Evolutionary conservation across 2,888 invertebrate genomes (phyloP), one percentile per base, ranked within the genome.

Genomic region (Deilephila porcellus): DNA sequence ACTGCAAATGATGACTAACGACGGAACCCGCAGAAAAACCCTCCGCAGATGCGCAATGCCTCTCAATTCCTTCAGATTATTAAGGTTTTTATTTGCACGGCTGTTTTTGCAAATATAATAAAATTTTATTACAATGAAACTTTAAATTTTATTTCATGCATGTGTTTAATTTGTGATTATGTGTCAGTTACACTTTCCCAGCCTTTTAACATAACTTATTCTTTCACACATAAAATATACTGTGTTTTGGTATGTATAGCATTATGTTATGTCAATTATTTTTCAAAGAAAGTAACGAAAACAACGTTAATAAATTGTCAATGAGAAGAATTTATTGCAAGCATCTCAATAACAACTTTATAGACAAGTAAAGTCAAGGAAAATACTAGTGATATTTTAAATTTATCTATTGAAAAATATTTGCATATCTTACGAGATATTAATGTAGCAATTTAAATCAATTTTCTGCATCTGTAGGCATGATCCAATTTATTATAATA

Each of bases 1-100:
- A 84, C 77, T 83, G 88, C 91, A 93, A 94, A 94, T 93, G 90
- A 93, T 93, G 92, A 94, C 84, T 93, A 91, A 94, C 93, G 92
- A 72, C 71, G 56, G 71, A 71, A 71, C 56, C 25, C 32, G 64
- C 56, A 34, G 37, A 37, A 67, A 62, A 52, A 73, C 52, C 37
- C 37, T 63, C 64, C 63, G 53, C 52, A 67, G 67, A 67, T 67
- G 59, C 56, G 32, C 25, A 67, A 45, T 37, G n/a, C 29, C 64
- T 67, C 56, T 67, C 64, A 67, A 59, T 64, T 64, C 25, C 34
- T 73, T 29, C n/a, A 67, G 25, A 34, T 56, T 56, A 64, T 25
- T 25, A 59, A 32, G 63, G 19, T 53, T 25, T 72, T 56, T 64
- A 72, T 72, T 56, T 7, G 32, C 52, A 52, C 53, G 63, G n/a